Base-by-base conservation (phyloP, 2,888 invertebrate species). In the Orthosia incerta region DNA sequence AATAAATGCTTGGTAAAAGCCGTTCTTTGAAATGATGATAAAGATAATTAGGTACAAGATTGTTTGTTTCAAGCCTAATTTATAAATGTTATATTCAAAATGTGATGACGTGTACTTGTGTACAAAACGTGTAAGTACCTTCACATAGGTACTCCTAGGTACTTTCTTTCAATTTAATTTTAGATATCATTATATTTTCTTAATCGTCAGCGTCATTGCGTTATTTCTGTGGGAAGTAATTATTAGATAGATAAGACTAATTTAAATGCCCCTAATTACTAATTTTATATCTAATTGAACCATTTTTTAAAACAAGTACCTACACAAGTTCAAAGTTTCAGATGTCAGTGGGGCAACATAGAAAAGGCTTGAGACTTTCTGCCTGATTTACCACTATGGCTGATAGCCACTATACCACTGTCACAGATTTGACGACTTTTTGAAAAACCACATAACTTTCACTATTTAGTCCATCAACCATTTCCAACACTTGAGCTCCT, bases 1-100 rank as follows among this genome's bases (percentile, higher is more conserved):
- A 67, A 70, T 83, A 74, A 83, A 83, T 83, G 79, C 69, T 70
- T 63, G 56, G 48, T 45, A 69, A 62, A 66, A 69, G 59, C 50
- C n/a, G 3, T 82, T 65, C 46, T 45, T 39, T 48, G n/a, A 51
- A 39, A 46, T 59, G 1, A 46, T 59, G 1, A 50, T 16, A 5
- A 71, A 20, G 39, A 18, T 23, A 53, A 45, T 26, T 11, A n/a
- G n/a, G n/a, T n/a, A 12, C 46, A 51, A 11, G 11, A 26, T 59
- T 46, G 20, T 55, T 53, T 15, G 26, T 18, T 46, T 46, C 26
- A 62, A 57, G 20, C 61, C 13, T 31, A 26, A 26, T 46, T 16
- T 57, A 20, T 53, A n/a, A n/a, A 46, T 62, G n/a, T 23, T 51
- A 39, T 46, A 56, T 20, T 45, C 39, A 77, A 56, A 74, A 74